These are phyloP conservation scores for Avahi laniger DNA, from an alignment of 2,797 vertebrate species.

Conservation along the genomic window DNA sequence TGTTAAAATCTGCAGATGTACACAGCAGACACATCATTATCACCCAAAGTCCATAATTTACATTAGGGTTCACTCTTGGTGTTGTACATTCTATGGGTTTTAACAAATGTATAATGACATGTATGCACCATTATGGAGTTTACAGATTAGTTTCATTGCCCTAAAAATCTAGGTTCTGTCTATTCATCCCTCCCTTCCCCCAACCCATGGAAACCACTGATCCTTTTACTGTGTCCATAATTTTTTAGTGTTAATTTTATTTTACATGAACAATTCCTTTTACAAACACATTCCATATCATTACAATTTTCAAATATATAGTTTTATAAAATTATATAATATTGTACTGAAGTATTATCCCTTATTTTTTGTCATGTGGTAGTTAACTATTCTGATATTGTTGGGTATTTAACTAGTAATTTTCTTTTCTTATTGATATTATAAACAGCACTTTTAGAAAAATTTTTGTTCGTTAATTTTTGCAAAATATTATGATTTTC, in stretches of 20 bases:
- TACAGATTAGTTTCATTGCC: not conserved
- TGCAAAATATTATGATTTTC: not conserved
- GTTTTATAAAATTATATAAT: not conserved
- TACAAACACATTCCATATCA: not conserved
- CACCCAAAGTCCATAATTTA: not conserved
- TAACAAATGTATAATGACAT: not conserved
- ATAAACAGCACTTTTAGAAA: not conserved
- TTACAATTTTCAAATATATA: not conserved
- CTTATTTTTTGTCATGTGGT: not conserved
- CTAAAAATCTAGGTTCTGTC: not conserved
- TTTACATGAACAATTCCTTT: not conserved
- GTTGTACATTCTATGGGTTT: not conserved
- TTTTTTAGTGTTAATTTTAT: not conserved
- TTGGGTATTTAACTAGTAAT: not conserved
- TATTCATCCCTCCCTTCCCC: not conserved
- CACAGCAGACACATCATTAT: not conserved
- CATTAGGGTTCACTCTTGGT: not conserved
- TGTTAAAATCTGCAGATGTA: not conserved
- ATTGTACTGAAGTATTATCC: not conserved
- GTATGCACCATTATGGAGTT: not conserved
- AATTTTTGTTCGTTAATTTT: not conserved
- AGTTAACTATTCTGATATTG: not conserved
- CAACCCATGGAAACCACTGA: not conserved
- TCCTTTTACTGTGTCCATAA: not conserved
- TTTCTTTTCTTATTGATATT: not conserved